These are phyloP conservation scores for Aspidoscelis tigris DNA, from an alignment of 2,113 vertebrate species.

Conservation along the genomic window DNA sequence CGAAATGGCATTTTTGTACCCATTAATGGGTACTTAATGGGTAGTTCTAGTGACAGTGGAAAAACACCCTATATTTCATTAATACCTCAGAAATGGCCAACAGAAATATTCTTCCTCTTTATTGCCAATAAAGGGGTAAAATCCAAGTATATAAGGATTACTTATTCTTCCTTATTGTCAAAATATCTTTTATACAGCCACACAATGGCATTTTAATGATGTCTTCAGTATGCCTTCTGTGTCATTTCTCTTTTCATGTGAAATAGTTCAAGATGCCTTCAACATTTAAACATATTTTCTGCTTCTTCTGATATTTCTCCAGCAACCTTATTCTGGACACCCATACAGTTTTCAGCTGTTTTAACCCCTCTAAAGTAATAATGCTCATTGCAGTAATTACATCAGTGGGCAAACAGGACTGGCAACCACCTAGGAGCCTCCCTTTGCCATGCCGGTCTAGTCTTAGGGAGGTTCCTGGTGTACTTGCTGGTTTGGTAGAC, in stretches of 20 bases:
- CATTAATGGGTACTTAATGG: no score
- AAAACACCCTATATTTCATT: neutral
- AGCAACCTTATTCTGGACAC: neutral
- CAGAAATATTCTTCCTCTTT: constrained; percentile 5
- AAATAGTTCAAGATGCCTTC: neutral
- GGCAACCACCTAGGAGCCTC: no score
- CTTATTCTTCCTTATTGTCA: no score
- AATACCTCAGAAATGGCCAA: neutral
- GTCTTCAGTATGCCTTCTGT: neutral
- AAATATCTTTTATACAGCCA: neutral
- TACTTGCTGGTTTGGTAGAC: neutral
- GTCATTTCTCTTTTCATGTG: neutral
- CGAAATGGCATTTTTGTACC: no score
- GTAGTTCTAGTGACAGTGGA: no score
- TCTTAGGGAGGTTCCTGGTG: neutral
- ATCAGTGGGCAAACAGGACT: no score
- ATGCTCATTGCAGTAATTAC: no score
- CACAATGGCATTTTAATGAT: neutral
- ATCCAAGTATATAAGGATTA: neutral
- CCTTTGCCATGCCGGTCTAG: no score
- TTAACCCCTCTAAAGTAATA: neutral
- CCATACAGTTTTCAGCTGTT: neutral
- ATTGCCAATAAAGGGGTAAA: neutral
- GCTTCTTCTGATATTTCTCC: neutral
- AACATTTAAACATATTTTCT: neutral